Evolutionary conservation across 2,113 vertebrate species (phyloP).

Genomic region (Coryphaenoides rupestris): DNA sequence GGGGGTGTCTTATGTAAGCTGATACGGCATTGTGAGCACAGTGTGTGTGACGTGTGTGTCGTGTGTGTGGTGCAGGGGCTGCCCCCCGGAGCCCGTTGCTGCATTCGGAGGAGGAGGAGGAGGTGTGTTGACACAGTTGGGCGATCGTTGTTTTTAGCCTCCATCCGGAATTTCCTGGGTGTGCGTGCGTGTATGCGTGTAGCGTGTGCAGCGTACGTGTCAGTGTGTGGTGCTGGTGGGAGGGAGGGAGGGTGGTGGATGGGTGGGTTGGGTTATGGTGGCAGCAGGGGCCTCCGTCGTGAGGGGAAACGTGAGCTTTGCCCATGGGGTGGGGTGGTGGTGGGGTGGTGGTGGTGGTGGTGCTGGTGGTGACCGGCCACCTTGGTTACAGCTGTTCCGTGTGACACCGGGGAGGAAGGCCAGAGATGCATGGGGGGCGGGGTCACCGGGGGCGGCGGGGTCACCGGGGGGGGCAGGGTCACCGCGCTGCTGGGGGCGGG

Average conservation of each 20-base stretch:
- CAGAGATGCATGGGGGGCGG: neutral
- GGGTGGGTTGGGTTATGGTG: conserved; percentile 26
- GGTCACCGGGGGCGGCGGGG: no score
- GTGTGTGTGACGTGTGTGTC: conserved; percentile 29
- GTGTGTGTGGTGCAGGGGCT: conserved; percentile 8
- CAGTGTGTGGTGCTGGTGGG: neutral
- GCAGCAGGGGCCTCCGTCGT: conserved; percentile 5
- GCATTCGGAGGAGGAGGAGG: conserved; percentile 52
- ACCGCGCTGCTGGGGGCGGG: no score
- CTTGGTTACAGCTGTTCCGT: conserved; percentile 64
- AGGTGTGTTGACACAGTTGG: conserved; percentile 73
- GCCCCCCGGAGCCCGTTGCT: conserved; percentile 35
- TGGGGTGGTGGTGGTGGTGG: no score
- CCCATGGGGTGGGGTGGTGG: neutral
- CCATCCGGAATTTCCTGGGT: conserved; percentile 62
- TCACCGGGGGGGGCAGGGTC: no score
- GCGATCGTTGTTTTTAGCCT: conserved; percentile 67
- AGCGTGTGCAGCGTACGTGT: no score
- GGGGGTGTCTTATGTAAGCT: conserved; percentile 44
- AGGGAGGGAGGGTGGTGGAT: conserved; percentile 7
- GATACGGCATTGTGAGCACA: conserved; percentile 52
- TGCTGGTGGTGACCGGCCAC: conserved; percentile 18
- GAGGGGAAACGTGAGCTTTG: conserved; percentile 64
- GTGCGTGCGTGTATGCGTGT: neutral
- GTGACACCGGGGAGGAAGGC: conserved; percentile 35